Evolutionary conservation across 30 jellyfish, hydroid and myxozoan species (phyloP).

Genomic region (Cassiopea xamachana): DNA sequence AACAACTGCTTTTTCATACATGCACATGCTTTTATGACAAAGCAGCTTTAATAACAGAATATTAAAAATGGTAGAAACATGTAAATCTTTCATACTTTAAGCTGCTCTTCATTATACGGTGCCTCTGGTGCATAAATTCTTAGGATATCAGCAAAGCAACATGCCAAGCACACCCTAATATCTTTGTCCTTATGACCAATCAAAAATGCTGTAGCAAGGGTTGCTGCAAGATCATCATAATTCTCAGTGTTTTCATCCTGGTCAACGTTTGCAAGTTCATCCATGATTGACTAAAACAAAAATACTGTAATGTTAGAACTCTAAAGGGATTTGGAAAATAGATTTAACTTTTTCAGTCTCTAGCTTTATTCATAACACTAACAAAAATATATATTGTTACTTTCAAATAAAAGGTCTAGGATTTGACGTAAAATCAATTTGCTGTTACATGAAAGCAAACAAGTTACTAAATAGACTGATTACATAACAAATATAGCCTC

Average conservation of each 20-base stretch:
- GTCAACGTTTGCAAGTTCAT: slow-evolving; percentile 83
- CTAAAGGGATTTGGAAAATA: neutral
- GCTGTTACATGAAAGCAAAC: too few species aligned
- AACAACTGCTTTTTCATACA: too few species aligned
- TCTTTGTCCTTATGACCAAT: slow-evolving; percentile 86
- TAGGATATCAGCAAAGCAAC: slow-evolving; percentile 92
- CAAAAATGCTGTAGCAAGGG: slow-evolving; percentile 74
- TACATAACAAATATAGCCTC: too few species aligned
- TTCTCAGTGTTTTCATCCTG: slow-evolving; percentile 83
- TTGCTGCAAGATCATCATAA: slow-evolving; percentile 86
- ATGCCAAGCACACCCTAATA: slow-evolving; percentile 84
- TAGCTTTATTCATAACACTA: too few species aligned
- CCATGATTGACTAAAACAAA: slow-evolving; percentile 74
- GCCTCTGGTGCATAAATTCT: slow-evolving; percentile 96
- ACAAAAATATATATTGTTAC: too few species aligned
- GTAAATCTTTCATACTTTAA: slow-evolving; percentile 61
- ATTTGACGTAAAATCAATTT: too few species aligned
- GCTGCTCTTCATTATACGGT: slow-evolving; percentile 90
- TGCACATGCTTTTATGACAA: too few species aligned
- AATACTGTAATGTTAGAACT: neutral
- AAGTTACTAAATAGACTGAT: too few species aligned
- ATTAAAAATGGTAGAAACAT: too few species aligned
- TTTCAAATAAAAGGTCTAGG: too few species aligned
- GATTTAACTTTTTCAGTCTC: too few species aligned
- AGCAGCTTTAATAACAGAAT: too few species aligned